Evolutionary conservation across 2,113 vertebrate genomes (phyloP).

Genomic region (Notarius quadriscutis): DNA sequence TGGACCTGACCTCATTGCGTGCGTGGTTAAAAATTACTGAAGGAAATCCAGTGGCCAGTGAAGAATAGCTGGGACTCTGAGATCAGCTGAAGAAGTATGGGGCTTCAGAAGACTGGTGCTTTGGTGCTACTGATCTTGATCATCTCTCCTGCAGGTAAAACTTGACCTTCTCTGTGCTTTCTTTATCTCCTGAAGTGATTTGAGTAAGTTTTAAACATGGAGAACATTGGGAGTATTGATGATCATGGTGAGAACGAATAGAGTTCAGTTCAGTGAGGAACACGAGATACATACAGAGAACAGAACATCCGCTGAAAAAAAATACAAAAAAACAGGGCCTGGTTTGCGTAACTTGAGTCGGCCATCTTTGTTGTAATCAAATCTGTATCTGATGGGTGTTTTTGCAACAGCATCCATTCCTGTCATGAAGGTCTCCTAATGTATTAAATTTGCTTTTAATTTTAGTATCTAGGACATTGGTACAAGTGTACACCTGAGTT

Average conservation of each 20-base stretch:
- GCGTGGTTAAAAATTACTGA: neutral
- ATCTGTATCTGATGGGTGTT: neutral
- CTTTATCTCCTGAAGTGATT: no score
- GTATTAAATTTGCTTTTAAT: neutral
- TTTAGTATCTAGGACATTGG: neutral
- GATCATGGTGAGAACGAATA: neutral
- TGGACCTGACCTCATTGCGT: neutral
- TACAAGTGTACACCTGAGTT: neutral
- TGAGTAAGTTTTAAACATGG: neutral
- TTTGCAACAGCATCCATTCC: neutral
- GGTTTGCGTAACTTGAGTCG: neutral
- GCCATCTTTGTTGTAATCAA: slow-evolving; percentile 46
- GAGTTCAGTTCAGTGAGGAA: neutral
- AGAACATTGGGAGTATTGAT: neutral
- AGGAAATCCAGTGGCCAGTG: neutral
- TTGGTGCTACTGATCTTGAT: slow-evolving; percentile 47
- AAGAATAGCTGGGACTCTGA: neutral
- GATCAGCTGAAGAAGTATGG: slow-evolving; percentile 43
- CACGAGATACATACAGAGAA: neutral
- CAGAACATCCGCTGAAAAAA: slow-evolving; percentile 19
- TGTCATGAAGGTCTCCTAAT: neutral
- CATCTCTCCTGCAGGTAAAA: slow-evolving; percentile 57
- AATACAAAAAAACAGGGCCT: neutral
- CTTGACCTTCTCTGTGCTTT: neutral
- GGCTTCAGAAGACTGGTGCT: slow-evolving; percentile 26